Base-by-base conservation (phyloP, 2,888 invertebrate species). In the Junonia oenone region DNA sequence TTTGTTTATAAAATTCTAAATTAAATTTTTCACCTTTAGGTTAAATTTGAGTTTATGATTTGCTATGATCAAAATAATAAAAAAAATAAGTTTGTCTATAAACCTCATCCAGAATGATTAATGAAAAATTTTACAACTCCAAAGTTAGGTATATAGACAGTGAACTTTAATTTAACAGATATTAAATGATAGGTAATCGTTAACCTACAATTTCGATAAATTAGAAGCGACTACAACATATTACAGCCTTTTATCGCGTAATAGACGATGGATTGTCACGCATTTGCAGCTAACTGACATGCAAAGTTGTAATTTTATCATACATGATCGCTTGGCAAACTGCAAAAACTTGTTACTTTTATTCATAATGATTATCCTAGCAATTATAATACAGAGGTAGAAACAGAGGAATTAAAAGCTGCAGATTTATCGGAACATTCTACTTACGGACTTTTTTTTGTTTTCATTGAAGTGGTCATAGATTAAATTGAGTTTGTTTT, bases 231-330 rank as follows among this genome's bases (percentile, higher is more conserved):
- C 43, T 43, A 33, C 11, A 53, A 38, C 33, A 52, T 56, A 45
- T 37, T 50, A 45, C 33, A 45, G 48, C 27, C 50, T 49, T 58
- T 56, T 52, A 56, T 52, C 52, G 46, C 29, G 33, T 52, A 52
- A 50, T 52, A 56, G 58, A 59, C 58, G 59, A 56, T 31, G 40
- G 26, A 53, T 53, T 59, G 56, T 59, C 59, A 59, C 56, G 59
- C 56, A 53, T 59, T 40, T 8, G 45, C 38, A 37, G 52, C 35
- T 33, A 59, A 19, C 31, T 52, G 46, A 59, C 59, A 59, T 59
- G 59, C 58, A 61, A 58, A 59, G 37, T 52, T 45, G 55, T 58
- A 45, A 52, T 55, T 61, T 51, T 55, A 57, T 52, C 57, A 55
- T 52, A 51, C 58, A 56, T 54, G 52, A 53, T 55, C 46, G 55